Evolutionary conservation across 2,113 vertebrate species (phyloP).

Genomic region (Agapornis roseicollis): DNA sequence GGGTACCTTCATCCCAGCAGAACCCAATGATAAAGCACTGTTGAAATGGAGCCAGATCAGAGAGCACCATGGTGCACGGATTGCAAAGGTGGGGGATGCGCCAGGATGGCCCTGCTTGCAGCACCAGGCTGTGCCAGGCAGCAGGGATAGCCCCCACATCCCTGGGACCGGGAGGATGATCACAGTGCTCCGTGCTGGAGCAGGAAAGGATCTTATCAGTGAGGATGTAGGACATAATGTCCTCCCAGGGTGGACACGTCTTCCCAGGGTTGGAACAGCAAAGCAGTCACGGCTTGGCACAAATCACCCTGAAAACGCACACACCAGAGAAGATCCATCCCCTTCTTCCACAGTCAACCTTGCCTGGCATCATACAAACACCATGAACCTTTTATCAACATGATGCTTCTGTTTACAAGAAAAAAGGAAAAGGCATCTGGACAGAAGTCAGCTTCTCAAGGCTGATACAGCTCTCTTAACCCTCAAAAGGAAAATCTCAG

Average conservation of each 20-base stretch:
- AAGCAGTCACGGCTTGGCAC: accelerated
- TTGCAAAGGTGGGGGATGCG: background rate
- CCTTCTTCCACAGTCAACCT: background rate
- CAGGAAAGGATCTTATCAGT: background rate
- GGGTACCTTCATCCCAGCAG: background rate
- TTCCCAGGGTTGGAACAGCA: background rate
- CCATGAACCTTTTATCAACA: background rate
- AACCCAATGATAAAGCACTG: accelerated
- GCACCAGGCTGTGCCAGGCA: background rate
- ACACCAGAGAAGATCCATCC: background rate
- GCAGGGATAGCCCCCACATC: background rate
- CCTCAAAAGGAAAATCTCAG: background rate
- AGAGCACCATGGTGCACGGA: accelerated
- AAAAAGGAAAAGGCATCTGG: background rate
- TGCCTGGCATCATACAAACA: background rate
- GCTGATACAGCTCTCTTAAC: background rate
- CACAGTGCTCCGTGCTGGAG: background rate
- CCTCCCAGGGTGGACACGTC: background rate
- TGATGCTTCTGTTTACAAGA: background rate
- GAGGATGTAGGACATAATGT: background rate
- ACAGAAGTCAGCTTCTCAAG: background rate
- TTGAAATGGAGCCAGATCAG: background rate
- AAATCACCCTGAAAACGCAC: background rate
- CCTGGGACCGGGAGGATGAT: background rate
- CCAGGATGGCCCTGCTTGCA: background rate